These are phyloP conservation scores for Heliothis peltigera DNA, from an alignment of 2,888 invertebrate species.

Conservation along the genomic window DNA sequence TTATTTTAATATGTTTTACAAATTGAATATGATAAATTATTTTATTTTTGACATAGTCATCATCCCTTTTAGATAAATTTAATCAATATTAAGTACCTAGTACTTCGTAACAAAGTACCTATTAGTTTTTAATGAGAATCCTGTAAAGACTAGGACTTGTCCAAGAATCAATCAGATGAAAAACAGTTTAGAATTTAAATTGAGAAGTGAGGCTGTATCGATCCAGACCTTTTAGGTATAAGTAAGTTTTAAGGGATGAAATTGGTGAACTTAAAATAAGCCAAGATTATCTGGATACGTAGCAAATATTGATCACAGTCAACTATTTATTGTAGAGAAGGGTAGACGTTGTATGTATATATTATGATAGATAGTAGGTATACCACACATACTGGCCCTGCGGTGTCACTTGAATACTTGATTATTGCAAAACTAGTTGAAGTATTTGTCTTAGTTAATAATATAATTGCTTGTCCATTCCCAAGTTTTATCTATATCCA, in stretches of 20 bases:
- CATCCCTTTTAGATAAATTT: background rate
- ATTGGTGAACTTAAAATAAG: conserved; percentile 49
- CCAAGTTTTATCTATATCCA: background rate
- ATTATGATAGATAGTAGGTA: conserved; percentile 55
- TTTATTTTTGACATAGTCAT: too few species aligned
- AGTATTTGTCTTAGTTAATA: background rate
- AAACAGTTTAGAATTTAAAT: conserved; percentile 32
- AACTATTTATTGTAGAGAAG: conserved; percentile 46
- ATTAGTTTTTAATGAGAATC: conserved; percentile 8
- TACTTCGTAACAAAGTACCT: conserved; percentile 1
- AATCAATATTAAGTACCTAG: background rate
- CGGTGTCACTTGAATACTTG: too few species aligned
- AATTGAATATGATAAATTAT: too few species aligned
- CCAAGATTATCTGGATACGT: conserved; percentile 50
- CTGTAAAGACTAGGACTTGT: conserved; percentile 13
- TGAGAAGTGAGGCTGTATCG: background rate
- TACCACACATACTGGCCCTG: conserved; percentile 35
- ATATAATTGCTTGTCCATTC: background rate
- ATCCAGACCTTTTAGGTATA: conserved; percentile 3
- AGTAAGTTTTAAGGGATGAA: conserved; percentile 25
- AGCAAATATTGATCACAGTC: conserved; percentile 58
- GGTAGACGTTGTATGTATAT: conserved; percentile 53
- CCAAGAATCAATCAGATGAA: conserved; percentile 10
- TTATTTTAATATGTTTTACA: too few species aligned
- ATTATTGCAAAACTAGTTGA: background rate